A percentile compares a stretch with the other conserved stretches of the same genome.
These are phyloP conservation scores for Sarcophaga peregrina DNA, from an alignment of 1,140 invertebrate genomes.

Conservation along the genomic window DNA sequence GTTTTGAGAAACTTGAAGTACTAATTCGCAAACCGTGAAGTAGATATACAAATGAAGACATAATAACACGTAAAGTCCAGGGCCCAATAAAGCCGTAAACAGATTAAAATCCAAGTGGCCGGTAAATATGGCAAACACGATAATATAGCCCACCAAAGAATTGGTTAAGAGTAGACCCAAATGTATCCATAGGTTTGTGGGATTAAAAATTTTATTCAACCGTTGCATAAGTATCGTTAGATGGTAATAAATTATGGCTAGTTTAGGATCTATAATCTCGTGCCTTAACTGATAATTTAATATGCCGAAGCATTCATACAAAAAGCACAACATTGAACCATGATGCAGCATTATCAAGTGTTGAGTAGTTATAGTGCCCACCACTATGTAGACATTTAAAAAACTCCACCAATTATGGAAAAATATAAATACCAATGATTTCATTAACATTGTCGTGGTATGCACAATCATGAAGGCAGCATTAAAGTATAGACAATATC, in stretches of 20 bases:
- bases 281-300: not conserved
- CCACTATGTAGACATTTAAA: not conserved
- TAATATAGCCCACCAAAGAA: not conserved
- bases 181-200: not conserved
- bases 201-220: not conserved
- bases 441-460: not conserved
- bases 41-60: not conserved
- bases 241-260: not conserved
- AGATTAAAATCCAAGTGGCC: not conserved
- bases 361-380: not conserved
- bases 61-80: not conserved
- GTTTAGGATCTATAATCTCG: not conserved
- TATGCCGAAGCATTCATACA: not conserved
- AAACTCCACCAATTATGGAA: not conserved
- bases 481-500: not conserved
- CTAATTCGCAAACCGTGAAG: not conserved
- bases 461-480: not conserved
- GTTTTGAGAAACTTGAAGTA: not conserved
- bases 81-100: not conserved
- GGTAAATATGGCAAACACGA: not conserved
- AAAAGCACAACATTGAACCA: not conserved
- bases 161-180: not conserved
- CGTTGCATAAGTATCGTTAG: not conserved
- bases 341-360: conserved; percentile 24
- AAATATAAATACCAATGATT: not conserved